Conservation (phyloP, 1,140 invertebrate genomes). For the Antheraea pernyi region DNA sequence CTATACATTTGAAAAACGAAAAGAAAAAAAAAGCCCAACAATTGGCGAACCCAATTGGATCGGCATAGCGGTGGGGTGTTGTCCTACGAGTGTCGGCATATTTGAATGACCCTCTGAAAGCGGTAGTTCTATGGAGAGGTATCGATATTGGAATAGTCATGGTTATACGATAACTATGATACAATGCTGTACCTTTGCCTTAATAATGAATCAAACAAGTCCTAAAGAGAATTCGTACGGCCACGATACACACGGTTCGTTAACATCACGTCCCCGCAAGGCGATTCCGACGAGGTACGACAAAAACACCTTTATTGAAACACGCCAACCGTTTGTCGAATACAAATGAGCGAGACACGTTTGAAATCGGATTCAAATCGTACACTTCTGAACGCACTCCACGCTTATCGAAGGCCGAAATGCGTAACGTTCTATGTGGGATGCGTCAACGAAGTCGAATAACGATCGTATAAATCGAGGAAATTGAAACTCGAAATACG, state of each 20-base stretch:
- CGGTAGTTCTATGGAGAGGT: no score
- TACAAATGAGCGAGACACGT: constrained; percentile 44
- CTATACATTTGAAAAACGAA: no score
- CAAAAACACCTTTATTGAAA: constrained; percentile 70
- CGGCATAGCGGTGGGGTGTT: no score
- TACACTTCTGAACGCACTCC: constrained; percentile 43
- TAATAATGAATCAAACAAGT: neutral
- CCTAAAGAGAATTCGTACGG: neutral
- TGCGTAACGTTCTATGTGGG: constrained; percentile 45
- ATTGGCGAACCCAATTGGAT: no score
- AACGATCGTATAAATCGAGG: neutral
- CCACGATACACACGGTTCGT: constrained; percentile 25
- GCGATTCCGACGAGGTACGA: constrained; percentile 54
- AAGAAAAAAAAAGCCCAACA: no score
- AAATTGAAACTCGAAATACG: no score
- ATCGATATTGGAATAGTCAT: no score
- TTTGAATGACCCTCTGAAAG: no score
- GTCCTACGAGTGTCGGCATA: no score
- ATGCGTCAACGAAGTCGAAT: constrained; percentile 8
- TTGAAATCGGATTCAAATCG: constrained; percentile 63
- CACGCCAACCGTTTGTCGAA: constrained; percentile 44
- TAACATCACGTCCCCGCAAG: constrained; percentile 60
- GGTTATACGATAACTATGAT: no score
- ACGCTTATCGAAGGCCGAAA: constrained; percentile 60
- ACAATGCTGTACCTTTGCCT: no score